phyloP scores from a whole-genome alignment of 2,797 vertebrate genomes.

The Hydrocynus forskahlii region DNA sequence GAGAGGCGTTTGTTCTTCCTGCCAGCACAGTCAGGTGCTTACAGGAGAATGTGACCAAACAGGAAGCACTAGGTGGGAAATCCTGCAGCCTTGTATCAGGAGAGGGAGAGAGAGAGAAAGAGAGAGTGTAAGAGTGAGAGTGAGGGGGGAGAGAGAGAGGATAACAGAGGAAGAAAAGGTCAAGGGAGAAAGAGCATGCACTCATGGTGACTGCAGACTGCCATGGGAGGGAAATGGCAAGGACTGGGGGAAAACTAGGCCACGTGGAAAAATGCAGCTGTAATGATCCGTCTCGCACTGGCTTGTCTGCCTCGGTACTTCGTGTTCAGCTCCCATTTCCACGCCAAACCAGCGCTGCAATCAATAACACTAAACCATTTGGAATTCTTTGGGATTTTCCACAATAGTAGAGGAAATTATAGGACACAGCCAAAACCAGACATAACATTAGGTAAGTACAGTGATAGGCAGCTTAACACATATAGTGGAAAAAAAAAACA shows the following conservation, averaged over 20 bases:
- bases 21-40: conserved; percentile 65
- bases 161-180: conserved; percentile 26
- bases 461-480: not conserved
- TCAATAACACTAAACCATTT: conserved; percentile 26
- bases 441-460: not conserved
- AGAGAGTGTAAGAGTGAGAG: not conserved
- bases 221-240: conserved; percentile 52
- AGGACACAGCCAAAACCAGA: not conserved
- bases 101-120: conserved; percentile 16
- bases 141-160: conserved; percentile 19
- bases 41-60: conserved; percentile 72
- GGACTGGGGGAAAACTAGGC: conserved; percentile 68
- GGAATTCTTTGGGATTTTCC: conserved; percentile 36
- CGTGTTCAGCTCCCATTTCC: conserved; percentile 24
- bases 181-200: conserved; percentile 39
- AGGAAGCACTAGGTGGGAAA: conserved; percentile 68
- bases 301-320: conserved; percentile 39
- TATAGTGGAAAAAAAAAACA: not conserved
- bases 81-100: conserved; percentile 34
- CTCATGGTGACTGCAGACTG: conserved; percentile 55
- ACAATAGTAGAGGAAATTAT: not conserved
- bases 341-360: conserved; percentile 15
- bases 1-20: conserved; percentile 69
- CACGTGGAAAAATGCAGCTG: conserved; percentile 72
- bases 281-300: conserved; percentile 59